Evolutionary conservation across 2,888 invertebrate genomes (phyloP).

Genomic region (Lamellibrachia satsuma): DNA sequence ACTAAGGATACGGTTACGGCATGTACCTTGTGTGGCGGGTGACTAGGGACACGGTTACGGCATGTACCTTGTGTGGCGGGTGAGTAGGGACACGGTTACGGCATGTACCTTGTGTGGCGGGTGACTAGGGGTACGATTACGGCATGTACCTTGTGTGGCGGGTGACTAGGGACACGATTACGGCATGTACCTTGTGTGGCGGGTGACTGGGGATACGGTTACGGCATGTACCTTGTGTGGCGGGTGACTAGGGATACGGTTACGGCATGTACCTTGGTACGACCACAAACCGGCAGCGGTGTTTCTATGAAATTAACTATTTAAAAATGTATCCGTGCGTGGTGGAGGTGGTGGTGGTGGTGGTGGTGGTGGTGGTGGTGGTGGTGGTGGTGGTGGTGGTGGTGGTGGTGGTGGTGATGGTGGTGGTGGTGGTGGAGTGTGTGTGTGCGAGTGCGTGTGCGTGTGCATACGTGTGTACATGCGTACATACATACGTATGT

Average conservation of each 20-base stretch:
- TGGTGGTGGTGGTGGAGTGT: no score
- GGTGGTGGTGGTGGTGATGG: no score
- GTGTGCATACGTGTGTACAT: no score
- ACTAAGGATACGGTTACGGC: not conserved
- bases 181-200: not conserved
- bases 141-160: not conserved
- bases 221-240: not conserved
- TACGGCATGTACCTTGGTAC: not conserved
- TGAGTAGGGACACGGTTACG: no score
- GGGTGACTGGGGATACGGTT: not conserved
- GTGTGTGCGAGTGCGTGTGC: no score
- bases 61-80: not conserved
- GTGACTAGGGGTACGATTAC: not conserved
- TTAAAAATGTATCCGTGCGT: not conserved
- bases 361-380: no score
- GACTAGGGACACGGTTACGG: not conserved
- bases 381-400: no score
- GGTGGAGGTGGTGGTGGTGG: no score
- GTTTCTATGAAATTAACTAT: not conserved
- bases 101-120: not conserved
- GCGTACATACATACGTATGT: no score
- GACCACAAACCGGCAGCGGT: not conserved
- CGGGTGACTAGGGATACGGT: not conserved
- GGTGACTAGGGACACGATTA: not conserved
- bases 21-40: not conserved